Base-by-base conservation (phyloP, 1,140 invertebrate genomes). In the Cyrtorhinus lividipennis region DNA sequence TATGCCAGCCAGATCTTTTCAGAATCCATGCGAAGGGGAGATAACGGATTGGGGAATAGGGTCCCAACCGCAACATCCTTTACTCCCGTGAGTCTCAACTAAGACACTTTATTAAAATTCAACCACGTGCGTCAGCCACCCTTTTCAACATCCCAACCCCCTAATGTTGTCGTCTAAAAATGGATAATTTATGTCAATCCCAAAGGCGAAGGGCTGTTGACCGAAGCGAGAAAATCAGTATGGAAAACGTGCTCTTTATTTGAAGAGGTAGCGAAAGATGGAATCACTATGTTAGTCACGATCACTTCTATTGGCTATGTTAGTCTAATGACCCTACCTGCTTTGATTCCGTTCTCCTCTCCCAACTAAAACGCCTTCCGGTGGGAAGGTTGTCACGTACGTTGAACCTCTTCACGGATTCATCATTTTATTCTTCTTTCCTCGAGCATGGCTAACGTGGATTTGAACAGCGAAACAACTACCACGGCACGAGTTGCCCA, bases 241-340 rank as follows among this genome's bases (percentile, higher is more conserved):
- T 57, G 56, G 56, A 57, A 57, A 57, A 57, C 56, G 56, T 57
- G 56, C 24, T 24, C 56, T n/a, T 57, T 57, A 57, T 57, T 57
- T 18, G 56, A 22, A 24, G 24, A 57, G 24, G 24, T 20, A 24
- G 18, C 15, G 8, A n/a, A 44, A n/a, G 38, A n/a, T 10, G 38
- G 38, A 44, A 44, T 44, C 24, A 23, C 20, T 24, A 57, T 22
- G 56, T 18, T 18, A 57, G 56, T 57, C 56, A 57, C 56, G 56
- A 18, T 24, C 24, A 23, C 18, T 18, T 18, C 56, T 24, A 57
- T 57, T 57, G 56, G 56, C 56, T 22, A 24, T 24, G 56, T 44
- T 44, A 44, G 38, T n/a, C 24, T 57, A 57, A 57, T 57, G 56
- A 57, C 56, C 24, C 15, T 24, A 57, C 56, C 24, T 24, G 24